Evolutionary conservation across 2,888 invertebrate genomes (phyloP).

Genomic region (Liodrosophila aerea): DNA sequence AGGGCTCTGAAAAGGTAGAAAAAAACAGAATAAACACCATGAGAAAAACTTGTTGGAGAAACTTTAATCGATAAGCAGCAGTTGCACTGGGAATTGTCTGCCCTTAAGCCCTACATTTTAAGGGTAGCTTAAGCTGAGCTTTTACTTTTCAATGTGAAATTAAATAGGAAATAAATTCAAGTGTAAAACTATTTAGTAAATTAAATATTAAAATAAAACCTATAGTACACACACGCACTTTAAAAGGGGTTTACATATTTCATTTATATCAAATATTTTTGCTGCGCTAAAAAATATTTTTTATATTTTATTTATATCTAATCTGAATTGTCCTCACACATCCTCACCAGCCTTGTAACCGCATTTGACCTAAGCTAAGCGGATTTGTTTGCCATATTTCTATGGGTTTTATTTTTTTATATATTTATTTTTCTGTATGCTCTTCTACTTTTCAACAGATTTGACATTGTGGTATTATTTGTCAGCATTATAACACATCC

Average conservation of each 20-base stretch:
- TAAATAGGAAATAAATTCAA: background rate
- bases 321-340: too few relatives aligned
- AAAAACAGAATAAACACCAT: conserved; percentile 7
- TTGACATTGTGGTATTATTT: conserved; percentile 5
- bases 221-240: too few relatives aligned
- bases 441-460: conserved; percentile 3
- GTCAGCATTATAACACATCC: background rate
- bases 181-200: too few relatives aligned
- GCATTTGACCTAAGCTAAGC: conserved; percentile 33
- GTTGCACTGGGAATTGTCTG: too few relatives aligned
- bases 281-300: too few relatives aligned
- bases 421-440: conserved; percentile 5
- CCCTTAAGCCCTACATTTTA: too few relatives aligned
- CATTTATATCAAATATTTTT: too few relatives aligned
- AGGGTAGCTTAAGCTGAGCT: too few relatives aligned
- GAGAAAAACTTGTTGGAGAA: background rate
- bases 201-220: too few relatives aligned
- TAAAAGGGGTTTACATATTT: background rate
- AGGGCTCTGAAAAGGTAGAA: conserved; percentile 85
- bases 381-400: conserved; percentile 27
- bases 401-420: background rate
- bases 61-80: background rate
- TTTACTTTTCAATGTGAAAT: too few relatives aligned
- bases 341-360: conserved; percentile 11
- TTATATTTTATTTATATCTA: background rate